Evolutionary conservation across 2,888 invertebrate species (phyloP).

Genomic region (Drosophila lutescens): DNA sequence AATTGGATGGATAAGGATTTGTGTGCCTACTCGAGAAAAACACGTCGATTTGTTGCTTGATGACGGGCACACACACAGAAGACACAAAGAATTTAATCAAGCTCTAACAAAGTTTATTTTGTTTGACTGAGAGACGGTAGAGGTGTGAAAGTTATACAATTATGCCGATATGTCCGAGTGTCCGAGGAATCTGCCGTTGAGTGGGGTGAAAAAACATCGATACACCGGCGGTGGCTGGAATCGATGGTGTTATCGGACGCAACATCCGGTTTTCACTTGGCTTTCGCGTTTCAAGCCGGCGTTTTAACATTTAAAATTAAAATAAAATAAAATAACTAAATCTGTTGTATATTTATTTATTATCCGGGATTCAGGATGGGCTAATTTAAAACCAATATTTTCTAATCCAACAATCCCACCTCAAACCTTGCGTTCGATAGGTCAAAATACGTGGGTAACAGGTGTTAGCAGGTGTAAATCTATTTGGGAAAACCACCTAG

Average conservation of each 20-base stretch:
- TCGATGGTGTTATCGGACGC: background rate
- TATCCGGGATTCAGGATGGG: too few species aligned
- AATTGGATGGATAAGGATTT: background rate
- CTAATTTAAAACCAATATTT: too few species aligned
- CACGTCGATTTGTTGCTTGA: conserved; percentile 32
- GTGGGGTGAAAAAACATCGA: conserved; percentile 4
- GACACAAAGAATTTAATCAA: conserved; percentile 25
- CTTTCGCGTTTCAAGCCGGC: too few species aligned
- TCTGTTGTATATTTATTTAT: too few species aligned
- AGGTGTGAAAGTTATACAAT: conserved; percentile 16
- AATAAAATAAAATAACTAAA: too few species aligned
- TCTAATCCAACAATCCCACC: too few species aligned
- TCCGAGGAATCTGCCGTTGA: background rate
- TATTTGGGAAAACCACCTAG: too few species aligned
- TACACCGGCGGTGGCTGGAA: background rate
- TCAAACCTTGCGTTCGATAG: too few species aligned
- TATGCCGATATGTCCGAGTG: background rate
- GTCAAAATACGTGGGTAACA: too few species aligned
- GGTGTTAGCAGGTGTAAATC: too few species aligned
- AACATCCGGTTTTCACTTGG: too few species aligned
- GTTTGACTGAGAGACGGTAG: conserved; percentile 26
- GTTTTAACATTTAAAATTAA: too few species aligned
- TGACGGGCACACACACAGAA: conserved; percentile 21
- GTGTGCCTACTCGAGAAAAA: conserved; percentile 6
- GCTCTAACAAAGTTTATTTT: conserved; percentile 32